phyloP scores from a whole-genome alignment of 2,797 vertebrate species.

The Scolopax bukidnonensis region DNA sequence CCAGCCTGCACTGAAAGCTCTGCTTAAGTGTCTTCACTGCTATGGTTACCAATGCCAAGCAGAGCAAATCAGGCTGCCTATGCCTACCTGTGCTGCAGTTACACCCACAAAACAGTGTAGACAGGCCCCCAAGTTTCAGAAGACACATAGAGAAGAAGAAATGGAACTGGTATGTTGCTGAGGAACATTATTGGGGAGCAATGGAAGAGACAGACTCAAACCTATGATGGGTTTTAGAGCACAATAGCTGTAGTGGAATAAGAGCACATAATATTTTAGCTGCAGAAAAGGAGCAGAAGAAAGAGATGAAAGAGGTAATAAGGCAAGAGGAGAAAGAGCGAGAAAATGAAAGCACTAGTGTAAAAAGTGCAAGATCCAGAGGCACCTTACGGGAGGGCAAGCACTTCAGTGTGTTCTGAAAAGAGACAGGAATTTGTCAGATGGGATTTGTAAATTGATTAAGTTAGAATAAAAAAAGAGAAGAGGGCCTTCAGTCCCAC shows the following conservation, averaged over 20 bases:
- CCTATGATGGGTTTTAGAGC: not conserved
- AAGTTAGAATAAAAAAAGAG: not conserved
- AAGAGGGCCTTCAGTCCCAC: not conserved
- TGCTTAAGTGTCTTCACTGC: not conserved
- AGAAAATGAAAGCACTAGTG: not conserved
- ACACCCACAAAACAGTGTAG: fast-evolving
- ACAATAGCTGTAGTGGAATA: not conserved
- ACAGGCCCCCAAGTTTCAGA: not conserved
- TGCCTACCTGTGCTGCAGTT: not conserved
- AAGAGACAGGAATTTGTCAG: not conserved
- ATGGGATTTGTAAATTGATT: not conserved
- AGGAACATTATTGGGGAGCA: not conserved
- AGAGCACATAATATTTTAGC: not conserved
- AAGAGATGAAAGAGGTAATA: not conserved
- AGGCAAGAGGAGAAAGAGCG: not conserved
- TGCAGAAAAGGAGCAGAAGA: not conserved
- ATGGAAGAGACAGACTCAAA: not conserved
- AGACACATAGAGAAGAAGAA: not conserved
- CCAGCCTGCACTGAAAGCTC: not conserved
- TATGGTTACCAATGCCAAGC: not conserved
- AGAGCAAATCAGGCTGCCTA: not conserved
- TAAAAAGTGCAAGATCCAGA: not conserved
- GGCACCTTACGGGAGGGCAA: not conserved
- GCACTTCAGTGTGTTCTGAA: not conserved
- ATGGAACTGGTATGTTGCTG: not conserved